These are phyloP conservation scores for Hormaphis cornu DNA, from an alignment of 1,140 invertebrate species.

Conservation along the genomic window DNA sequence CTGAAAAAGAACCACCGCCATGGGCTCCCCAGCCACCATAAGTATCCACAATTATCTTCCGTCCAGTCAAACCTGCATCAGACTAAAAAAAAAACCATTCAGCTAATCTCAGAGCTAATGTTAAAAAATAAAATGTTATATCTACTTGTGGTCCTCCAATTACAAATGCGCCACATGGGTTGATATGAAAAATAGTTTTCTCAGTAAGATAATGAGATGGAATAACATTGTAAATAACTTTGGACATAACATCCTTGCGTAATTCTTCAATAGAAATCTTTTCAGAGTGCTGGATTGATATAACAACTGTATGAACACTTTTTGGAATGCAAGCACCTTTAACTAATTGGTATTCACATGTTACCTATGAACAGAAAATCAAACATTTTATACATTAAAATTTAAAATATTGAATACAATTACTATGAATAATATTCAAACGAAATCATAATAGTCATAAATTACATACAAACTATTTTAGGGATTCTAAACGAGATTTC, in stretches of 20 bases:
- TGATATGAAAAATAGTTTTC: constrained; percentile 87
- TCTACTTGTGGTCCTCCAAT: constrained; percentile 87
- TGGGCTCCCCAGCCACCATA: constrained; percentile 64
- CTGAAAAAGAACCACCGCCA: constrained; percentile 62
- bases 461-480: too few relatives aligned
- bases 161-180: constrained; percentile 92
- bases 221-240: constrained; percentile 88
- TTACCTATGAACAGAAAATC: constrained; percentile 55
- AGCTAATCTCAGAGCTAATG: not conserved
- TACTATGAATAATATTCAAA: too few relatives aligned
- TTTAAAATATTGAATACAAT: too few relatives aligned
- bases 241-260: constrained; percentile 74
- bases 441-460: too few relatives aligned
- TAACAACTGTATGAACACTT: constrained; percentile 92
- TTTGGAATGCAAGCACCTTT: constrained; percentile 82
- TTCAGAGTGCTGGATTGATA: constrained; percentile 92
- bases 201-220: constrained; percentile 84
- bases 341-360: constrained; percentile 73
- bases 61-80: constrained; percentile 60
- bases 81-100: constrained; percentile 42
- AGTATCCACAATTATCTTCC: constrained; percentile 67
- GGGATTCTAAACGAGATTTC: too few relatives aligned
- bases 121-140: too few relatives aligned
- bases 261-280: constrained; percentile 79
- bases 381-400: too few relatives aligned